Percentiles rank a stretch among this genome's conserved stretches.
Conservation (phyloP, 2,888 invertebrate species). For the Drosophila birchii region DNA sequence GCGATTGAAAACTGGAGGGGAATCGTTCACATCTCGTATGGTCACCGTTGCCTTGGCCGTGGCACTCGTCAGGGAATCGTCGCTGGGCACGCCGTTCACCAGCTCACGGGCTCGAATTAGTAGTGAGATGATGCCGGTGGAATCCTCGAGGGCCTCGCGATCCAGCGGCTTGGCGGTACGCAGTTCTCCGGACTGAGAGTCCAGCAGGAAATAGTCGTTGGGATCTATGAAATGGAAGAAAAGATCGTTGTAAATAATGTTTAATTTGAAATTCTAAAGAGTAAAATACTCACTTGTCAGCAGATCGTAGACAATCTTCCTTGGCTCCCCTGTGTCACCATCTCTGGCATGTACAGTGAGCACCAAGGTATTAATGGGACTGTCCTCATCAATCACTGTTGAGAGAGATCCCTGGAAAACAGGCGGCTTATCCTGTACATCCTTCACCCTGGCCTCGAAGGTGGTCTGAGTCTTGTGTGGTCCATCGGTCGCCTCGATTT, state of each 20-base stretch:
- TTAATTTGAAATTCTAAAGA: no score
- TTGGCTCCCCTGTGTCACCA: constrained; percentile 93
- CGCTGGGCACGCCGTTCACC: constrained; percentile 89
- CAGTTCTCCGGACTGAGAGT: constrained; percentile 91
- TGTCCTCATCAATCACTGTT: constrained; percentile 92
- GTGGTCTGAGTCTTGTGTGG: constrained; percentile 89
- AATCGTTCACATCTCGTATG: constrained; percentile 95
- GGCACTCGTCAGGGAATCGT: constrained; percentile 89
- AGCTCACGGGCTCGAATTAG: constrained; percentile 92
- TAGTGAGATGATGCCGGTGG: constrained; percentile 91
- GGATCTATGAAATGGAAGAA: constrained; percentile 87
- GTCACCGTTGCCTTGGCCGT: constrained; percentile 91
- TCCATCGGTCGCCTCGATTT: constrained; percentile 92
- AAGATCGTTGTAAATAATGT: no score
- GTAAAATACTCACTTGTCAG: constrained; percentile 87
- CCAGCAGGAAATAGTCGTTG: constrained; percentile 93
- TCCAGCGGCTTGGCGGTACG: constrained; percentile 93
- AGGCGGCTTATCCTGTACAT: constrained; percentile 95
- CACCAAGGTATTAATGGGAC: constrained; percentile 92
- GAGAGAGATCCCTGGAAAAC: constrained; percentile 92
- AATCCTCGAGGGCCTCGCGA: constrained; percentile 92
- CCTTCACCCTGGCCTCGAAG: constrained; percentile 91
- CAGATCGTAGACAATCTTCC: constrained; percentile 91
- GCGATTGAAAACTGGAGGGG: constrained; percentile 92
- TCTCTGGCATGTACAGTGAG: constrained; percentile 92